phyloP scores from a whole-genome alignment of 2,113 vertebrate genomes.

The Zapornia atra region DNA sequence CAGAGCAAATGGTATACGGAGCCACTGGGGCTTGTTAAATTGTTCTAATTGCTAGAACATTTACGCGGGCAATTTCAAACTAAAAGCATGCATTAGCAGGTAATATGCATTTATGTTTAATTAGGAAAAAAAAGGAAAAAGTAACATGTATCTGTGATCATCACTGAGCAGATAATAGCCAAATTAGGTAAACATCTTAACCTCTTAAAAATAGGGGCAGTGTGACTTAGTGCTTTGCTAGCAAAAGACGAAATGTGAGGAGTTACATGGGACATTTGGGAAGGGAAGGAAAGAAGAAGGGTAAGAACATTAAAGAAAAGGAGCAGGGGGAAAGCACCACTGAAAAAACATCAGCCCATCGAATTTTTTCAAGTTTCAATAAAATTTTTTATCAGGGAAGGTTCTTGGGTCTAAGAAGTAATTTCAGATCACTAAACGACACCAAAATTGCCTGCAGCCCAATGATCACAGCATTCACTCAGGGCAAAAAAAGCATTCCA shows the following conservation, averaged over 20 bases:
- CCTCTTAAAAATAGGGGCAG: neutral
- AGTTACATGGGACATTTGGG: neutral
- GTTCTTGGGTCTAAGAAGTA: neutral
- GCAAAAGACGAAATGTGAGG: neutral
- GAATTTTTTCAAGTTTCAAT: neutral
- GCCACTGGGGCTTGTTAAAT: slow-evolving; percentile 55
- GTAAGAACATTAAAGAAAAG: neutral
- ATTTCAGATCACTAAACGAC: slow-evolving; percentile 3
- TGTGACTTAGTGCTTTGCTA: neutral
- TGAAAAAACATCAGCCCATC: neutral
- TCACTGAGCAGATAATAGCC: neutral
- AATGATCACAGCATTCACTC: neutral
- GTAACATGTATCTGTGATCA: neutral
- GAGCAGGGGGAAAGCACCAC: too few relatives aligned
- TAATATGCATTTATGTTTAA: slow-evolving; percentile 6
- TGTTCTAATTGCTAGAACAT: slow-evolving; percentile 31
- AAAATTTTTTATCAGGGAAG: neutral
- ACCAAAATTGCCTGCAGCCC: neutral
- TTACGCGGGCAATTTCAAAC: neutral
- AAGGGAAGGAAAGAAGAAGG: neutral
- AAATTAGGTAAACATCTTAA: neutral
- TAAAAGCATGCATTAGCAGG: slow-evolving; percentile 41
- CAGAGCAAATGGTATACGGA: slow-evolving; percentile 10
- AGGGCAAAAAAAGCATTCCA: neutral
- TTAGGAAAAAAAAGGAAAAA: neutral